Conservation (phyloP, 2,888 invertebrate genomes). For the Bombyx huttoni region DNA sequence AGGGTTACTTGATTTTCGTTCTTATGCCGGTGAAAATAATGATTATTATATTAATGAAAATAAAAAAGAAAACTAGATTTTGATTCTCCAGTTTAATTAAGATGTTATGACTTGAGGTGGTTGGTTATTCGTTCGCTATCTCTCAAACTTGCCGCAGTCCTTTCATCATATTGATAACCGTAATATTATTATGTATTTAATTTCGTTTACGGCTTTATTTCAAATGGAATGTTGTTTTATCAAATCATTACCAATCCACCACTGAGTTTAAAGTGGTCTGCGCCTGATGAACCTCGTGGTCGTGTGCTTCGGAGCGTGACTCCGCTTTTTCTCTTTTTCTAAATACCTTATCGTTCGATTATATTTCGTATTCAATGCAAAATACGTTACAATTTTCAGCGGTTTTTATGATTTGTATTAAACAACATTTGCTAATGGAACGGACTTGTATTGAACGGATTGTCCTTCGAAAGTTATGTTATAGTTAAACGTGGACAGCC, state of each 20-base stretch:
- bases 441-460: not conserved
- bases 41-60: no score
- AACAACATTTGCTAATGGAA: not conserved
- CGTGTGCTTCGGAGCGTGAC: constrained; percentile 42
- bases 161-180: no score
- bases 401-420: not conserved
- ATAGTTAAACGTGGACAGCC: not conserved
- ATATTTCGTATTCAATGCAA: not conserved
- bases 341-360: not conserved
- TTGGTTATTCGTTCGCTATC: no score
- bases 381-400: not conserved
- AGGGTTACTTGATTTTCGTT: no score
- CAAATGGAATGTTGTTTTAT: constrained; percentile 6
- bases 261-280: constrained; percentile 10
- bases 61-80: no score
- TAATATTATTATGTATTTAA: constrained; percentile 2
- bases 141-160: no score
- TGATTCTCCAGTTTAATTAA: no score
- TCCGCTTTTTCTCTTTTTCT: constrained; percentile 22
- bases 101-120: no score
- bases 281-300: constrained; percentile 26
- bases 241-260: constrained; percentile 5
- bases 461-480: not conserved
- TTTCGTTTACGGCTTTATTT: constrained; percentile 3
- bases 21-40: no score